These are phyloP conservation scores for Astreopora myriophthalma DNA, from an alignment of 64 coral and sea anemone genomes.

Conservation along the genomic window DNA sequence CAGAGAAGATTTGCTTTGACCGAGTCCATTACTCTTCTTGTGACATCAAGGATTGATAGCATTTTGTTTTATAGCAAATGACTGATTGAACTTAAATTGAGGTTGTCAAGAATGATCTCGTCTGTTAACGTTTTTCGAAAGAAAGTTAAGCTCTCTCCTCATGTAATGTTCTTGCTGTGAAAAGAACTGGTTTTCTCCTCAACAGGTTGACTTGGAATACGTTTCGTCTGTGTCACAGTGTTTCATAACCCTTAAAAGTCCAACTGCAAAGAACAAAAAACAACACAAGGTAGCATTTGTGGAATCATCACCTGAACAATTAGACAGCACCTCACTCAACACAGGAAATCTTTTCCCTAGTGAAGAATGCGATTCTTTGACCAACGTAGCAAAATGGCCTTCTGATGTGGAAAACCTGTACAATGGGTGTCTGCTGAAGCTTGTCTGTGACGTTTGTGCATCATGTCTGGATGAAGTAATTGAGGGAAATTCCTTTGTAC, in stretches of 20 bases:
- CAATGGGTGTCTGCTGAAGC: conserved; percentile 55
- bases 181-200: too few species aligned
- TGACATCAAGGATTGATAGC: too few species aligned
- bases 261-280: conserved; percentile 60
- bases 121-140: too few species aligned
- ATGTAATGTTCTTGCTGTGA: too few species aligned
- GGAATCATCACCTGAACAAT: conserved; percentile 4
- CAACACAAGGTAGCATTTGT: conserved; percentile 63
- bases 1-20: too few species aligned
- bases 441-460: conserved; percentile 56
- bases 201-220: conserved; percentile 19
- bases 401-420: conserved; percentile 51
- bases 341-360: not conserved
- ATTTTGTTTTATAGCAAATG: too few species aligned
- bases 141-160: too few species aligned
- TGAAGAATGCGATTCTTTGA: not conserved
- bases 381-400: too few species aligned
- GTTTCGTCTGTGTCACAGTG: conserved; percentile 56
- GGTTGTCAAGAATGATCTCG: too few species aligned
- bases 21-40: too few species aligned
- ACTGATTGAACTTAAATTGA: too few species aligned
- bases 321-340: not conserved
- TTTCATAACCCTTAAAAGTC: conserved; percentile 65
- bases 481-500: conserved; percentile 21
- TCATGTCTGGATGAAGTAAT: conserved; percentile 45